Evolutionary conservation across 2,113 vertebrate genomes (phyloP), one percentile per base, ranked within the genome.

Genomic region (Phyllostomus hastatus): DNA sequence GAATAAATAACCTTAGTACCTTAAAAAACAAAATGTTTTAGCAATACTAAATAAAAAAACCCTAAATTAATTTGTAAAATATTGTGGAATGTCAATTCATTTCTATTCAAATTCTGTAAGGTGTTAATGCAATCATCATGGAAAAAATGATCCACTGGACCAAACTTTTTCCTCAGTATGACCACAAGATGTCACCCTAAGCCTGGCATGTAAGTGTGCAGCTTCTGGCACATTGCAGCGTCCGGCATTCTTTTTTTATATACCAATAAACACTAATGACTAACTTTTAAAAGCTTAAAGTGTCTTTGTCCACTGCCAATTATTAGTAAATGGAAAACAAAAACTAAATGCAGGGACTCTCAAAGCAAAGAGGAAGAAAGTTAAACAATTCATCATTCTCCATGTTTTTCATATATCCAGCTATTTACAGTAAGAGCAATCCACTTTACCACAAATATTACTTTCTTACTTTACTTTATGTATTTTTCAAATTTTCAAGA

Each of bases 171-270:
- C 43, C 94, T 93, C 69, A 91, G 17, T 89, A n/a, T 92, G 94
- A 96, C 98, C 98, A 99, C 98, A 98, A 99, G 98, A 98, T 98
- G 98, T 98, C 98, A 98, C 98, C 96, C 95, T 98, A 98, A 97
- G 84, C 89, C 86, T 95, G 96, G 79, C 81, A 97, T 90, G 66
- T 24, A 95, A 91, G 73, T 70, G 38, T 86, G 20, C 54, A 86
- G 67, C 61, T 81, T 82, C 19, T 46, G 86, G 73, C 33, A 91
- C 8, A 76, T 35, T 66, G 54, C 50, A 43, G 12, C 69, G 80
- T 76, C 19, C 59, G 43, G 43, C 28, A 61, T 88, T 91, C n/a
- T 82, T 81, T 52, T 90, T 90, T 59, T 84, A 3, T 48, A 64
- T 28, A 66, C 70, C 80, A 88, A 54, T 78, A 14, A 92, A 82